Percentiles rank a stretch among this genome's conserved stretches.
phyloP scores from a whole-genome alignment of 2,797 vertebrate genomes.

The Eremophila alpestris region DNA sequence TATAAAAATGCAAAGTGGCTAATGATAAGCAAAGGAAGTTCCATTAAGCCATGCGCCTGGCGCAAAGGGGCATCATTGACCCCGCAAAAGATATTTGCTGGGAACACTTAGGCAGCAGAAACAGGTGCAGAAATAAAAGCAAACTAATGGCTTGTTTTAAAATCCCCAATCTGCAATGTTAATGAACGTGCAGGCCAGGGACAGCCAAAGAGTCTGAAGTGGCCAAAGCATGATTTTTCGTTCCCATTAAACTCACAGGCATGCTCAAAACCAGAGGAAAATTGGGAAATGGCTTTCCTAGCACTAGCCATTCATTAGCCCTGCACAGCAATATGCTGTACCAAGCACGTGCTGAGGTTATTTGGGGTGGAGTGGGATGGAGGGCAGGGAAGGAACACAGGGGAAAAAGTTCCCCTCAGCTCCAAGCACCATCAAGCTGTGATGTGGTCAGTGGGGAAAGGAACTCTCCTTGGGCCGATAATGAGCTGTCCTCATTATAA shows the following conservation, averaged over 20 bases:
- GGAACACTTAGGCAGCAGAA: constrained; percentile 13
- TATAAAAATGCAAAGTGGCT: constrained; percentile 52
- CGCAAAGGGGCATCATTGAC: neutral
- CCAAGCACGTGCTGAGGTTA: neutral
- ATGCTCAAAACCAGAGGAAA: neutral
- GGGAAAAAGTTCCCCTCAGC: neutral
- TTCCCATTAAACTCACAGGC: neutral
- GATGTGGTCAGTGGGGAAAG: neutral
- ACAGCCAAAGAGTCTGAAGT: neutral
- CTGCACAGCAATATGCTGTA: accelerated
- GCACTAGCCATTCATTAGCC: neutral
- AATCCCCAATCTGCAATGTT: constrained; percentile 13
- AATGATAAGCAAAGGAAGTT: constrained; percentile 61
- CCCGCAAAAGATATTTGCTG: neutral
- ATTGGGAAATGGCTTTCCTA: neutral
- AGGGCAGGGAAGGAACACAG: neutral
- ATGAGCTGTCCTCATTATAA: constrained; percentile 73
- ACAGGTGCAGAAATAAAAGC: constrained; percentile 56
- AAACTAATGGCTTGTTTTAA: neutral
- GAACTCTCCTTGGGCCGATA: constrained; percentile 19
- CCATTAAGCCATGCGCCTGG: constrained; percentile 16
- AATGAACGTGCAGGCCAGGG: neutral
- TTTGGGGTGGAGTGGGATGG: neutral
- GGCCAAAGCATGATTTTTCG: accelerated
- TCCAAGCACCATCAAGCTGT: neutral